phyloP scores from a whole-genome alignment of 2,113 vertebrate genomes.

The Malurus alboscapulatus region DNA sequence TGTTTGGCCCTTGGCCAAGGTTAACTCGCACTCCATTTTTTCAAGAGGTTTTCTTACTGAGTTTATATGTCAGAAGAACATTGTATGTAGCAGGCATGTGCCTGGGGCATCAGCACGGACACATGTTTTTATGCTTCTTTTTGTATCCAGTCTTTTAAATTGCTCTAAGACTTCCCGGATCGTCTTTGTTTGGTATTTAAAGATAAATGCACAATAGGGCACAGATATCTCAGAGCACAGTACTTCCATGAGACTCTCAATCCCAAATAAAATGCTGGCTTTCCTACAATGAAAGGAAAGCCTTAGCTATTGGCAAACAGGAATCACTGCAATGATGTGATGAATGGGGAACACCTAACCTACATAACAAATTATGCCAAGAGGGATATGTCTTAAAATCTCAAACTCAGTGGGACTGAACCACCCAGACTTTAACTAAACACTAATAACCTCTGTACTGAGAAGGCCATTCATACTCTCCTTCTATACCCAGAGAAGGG shows the following conservation, averaged over 20 bases:
- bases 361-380: background rate
- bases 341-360: background rate
- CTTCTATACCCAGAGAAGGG: background rate
- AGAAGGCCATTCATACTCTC: background rate
- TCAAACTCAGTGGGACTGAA: background rate
- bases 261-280: background rate
- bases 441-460: background rate
- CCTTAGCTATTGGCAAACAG: background rate
- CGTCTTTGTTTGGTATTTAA: background rate
- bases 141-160: background rate
- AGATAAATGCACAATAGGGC: background rate
- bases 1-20: background rate
- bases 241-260: background rate
- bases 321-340: background rate
- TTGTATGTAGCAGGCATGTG: fast-evolving
- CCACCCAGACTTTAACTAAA: background rate
- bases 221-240: background rate
- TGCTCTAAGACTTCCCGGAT: background rate
- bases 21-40: background rate
- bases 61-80: background rate
- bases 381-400: background rate
- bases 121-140: background rate
- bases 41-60: background rate
- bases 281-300: background rate
- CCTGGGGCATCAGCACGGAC: background rate